Base-by-base conservation (phyloP, 1,140 invertebrate species). In the Neodiprion pinetum region DNA sequence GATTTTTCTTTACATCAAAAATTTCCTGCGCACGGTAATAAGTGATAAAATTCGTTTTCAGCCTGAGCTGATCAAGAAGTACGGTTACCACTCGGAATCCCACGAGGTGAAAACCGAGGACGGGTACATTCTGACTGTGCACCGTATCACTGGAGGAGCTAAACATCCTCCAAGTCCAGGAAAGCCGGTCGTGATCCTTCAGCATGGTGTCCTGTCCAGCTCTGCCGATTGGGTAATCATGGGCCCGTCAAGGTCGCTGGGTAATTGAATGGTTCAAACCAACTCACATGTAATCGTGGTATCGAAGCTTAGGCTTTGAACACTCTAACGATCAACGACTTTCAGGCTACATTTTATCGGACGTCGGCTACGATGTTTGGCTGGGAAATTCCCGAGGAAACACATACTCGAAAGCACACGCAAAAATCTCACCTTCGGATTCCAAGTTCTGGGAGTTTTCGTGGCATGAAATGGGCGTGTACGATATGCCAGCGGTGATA, bases 201-300 rank as follows among this genome's bases (percentile, higher is more conserved):
- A 96, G 81, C 95, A 96, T 83, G 96, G 95, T 0, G 87, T 96
- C 8, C 84, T 95, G 0, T 92, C 91, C 8, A 93, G 93, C 80
- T 95, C 94, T 1, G 91, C 92, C 0, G 93, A 95, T 83, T 97
- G 92, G 92, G 88, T 96, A 12, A 85, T 95, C 5, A 90, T 92
- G 76, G 92, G 92, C 14, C 90, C 91, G 1, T 84, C 91, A 53
- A 91, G 92, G 80, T 90, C 88, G 23, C 78, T 90, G 67, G 89
- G 89, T 90, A 82, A 76, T 67, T 74, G 0, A 61, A 61, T 9
- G 53, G 53, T 61, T 12, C n/a, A 12, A 61, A 14, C 50, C 10
- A 14, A 71, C 69, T 74, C 47, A 72, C 48, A 23, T 12, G 0
- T 50, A 49, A 70, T 70, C 70, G 17, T 53, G 14, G 1, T 65